Evolutionary conservation across 2,797 vertebrate species (phyloP), one percentile per base, ranked within the genome.

Genomic region (Mastacembelus armatus): DNA sequence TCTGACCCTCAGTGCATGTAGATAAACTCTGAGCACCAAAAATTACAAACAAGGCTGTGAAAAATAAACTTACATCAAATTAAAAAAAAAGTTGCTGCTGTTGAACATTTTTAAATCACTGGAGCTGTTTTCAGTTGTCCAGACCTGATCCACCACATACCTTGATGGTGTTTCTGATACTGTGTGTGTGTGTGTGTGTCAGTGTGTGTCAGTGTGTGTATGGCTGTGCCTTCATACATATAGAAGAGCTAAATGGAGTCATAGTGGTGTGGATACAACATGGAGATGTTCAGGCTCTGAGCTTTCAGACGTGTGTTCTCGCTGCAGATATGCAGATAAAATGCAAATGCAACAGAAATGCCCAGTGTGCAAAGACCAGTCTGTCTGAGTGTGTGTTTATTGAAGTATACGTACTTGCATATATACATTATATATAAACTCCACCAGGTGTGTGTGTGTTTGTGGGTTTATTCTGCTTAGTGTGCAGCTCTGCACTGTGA

Each of bases 251-350:
- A 11, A 3, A 4, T 10, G 2, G 29, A 45, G 48, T 21, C 24
- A 49, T 3, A 16, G 3, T 24, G 50, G 21, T 64, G 66, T 58
- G 54, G 27, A 70, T 50, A 2, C 7, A 26, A 26, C 6, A 24
- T 48, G 48, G 38, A 71, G 61, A 58, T 47, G 45, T 36, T 44
- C 21, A 16, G 14, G 19, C 56, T 47, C 39, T 35, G 36, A 16
- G 42, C 5, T 44, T 18, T 42, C n/a, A 32, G 30, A 50, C 54
- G 24, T 36, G 35, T 36, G 22, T 66, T 69, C 52, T 35, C 33
- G 44, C 44, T n/a, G 49, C 45, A 44, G 47, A 38, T 29, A 74
- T 74, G 61, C 44, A 49, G 73, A 78, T 48, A 7, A n/a, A 16
- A 45, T 75, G 65, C 52, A 60, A 76, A 76, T 24, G 32, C 52